phyloP scores from a whole-genome alignment of 2,797 vertebrate genomes.

The Scomberomorus guttatus region DNA sequence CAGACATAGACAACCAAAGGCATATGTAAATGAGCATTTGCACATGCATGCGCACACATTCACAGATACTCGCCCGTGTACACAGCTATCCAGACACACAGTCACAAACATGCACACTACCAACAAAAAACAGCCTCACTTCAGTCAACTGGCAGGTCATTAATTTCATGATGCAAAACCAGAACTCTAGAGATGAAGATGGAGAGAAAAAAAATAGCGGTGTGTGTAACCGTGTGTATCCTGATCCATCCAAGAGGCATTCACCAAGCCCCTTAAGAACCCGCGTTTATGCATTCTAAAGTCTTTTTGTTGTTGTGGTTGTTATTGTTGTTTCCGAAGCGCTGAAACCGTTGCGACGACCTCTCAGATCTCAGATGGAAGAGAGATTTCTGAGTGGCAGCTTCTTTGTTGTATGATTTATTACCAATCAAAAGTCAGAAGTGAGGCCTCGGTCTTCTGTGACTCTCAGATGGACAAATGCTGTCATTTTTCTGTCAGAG shows the following conservation, averaged over 20 bases:
- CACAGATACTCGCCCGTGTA: slow-evolving; percentile 41
- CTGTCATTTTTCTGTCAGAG: slow-evolving; percentile 46
- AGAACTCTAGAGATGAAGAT: slow-evolving; percentile 67
- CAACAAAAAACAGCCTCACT: slow-evolving; percentile 68
- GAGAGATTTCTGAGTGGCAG: slow-evolving; percentile 64
- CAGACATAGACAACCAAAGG: slow-evolving; percentile 60
- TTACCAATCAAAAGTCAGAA: slow-evolving; percentile 70
- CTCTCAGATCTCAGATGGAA: slow-evolving; percentile 72
- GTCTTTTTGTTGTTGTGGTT: slow-evolving; percentile 80
- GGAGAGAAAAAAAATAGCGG: slow-evolving; percentile 42
- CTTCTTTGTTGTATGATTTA: slow-evolving; percentile 80
- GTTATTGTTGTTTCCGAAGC: slow-evolving; percentile 77
- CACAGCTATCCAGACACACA: slow-evolving; percentile 64
- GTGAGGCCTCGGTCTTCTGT: slow-evolving; percentile 40
- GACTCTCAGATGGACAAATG: slow-evolving; percentile 67
- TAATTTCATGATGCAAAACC: slow-evolving; percentile 84
- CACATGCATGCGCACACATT: slow-evolving; percentile 37
- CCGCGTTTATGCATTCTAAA: slow-evolving; percentile 78
- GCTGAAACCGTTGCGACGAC: slow-evolving; percentile 53
- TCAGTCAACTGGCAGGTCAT: slow-evolving; percentile 86
- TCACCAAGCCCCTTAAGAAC: slow-evolving; percentile 70
- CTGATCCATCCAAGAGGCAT: slow-evolving; percentile 68
- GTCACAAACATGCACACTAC: slow-evolving; percentile 54
- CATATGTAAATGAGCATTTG: slow-evolving; percentile 74
- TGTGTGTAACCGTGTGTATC: slow-evolving; percentile 65